These are phyloP conservation scores for Drosophila vallismaia DNA, from an alignment of 2,888 invertebrate species.

Conservation along the genomic window DNA sequence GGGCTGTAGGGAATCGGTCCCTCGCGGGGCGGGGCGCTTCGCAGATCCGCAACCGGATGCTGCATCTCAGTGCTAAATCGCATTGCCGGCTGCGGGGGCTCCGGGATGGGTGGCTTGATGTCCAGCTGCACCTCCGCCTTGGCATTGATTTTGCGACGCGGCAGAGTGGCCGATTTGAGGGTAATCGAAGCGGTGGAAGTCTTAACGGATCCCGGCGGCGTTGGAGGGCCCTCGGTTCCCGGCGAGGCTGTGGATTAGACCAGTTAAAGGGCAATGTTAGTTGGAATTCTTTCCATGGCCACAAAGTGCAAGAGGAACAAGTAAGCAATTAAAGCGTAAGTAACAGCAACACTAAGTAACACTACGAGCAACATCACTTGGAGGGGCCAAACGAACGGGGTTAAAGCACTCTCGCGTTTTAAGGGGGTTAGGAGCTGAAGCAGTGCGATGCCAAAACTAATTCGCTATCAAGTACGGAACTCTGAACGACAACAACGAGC, in stretches of 20 bases:
- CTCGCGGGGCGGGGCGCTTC: conserved; percentile 83
- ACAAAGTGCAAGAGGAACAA: conserved; percentile 19
- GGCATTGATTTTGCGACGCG: conserved; percentile 87
- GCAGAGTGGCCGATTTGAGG: conserved; percentile 88
- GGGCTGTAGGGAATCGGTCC: conserved; percentile 82
- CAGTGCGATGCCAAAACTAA: conserved; percentile 20
- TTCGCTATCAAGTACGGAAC: conserved; percentile 27
- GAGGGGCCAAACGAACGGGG: conserved; percentile 6
- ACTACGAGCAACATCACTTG: conserved; percentile 4
- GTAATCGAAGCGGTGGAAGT: conserved; percentile 88
- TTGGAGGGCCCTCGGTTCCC: conserved; percentile 58
- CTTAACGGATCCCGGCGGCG: conserved; percentile 82
- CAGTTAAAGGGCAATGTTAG: not conserved
- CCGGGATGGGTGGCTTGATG: conserved; percentile 84
- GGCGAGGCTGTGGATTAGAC: conserved; percentile 66
- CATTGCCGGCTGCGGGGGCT: conserved; percentile 80
- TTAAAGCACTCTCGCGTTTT: conserved; percentile 28
- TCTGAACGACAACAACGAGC: conserved; percentile 42
- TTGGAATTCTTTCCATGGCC: not conserved
- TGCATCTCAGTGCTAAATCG: conserved; percentile 87
- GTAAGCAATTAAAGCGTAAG: conserved; percentile 43
- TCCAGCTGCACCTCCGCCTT: conserved; percentile 87
- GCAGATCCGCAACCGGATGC: conserved; percentile 85
- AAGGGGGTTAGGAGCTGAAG: conserved; percentile 30
- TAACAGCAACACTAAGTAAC: conserved; percentile 25